phyloP scores from a whole-genome alignment of 2,797 vertebrate species.

The Leptodactylus fallax region DNA sequence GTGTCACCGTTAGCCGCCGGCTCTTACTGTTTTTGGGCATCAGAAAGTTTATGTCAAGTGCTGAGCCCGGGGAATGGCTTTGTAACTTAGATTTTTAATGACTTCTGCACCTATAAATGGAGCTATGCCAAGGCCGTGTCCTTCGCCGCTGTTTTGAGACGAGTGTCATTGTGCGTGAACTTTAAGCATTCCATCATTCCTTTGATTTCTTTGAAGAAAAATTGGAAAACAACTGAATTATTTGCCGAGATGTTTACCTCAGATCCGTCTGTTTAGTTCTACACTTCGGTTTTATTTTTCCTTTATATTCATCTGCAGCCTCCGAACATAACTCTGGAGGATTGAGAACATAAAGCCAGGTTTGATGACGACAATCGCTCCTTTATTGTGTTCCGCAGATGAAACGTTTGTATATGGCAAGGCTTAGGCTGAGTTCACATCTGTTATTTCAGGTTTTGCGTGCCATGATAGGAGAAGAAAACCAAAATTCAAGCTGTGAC shows the following conservation, averaged over 20 bases:
- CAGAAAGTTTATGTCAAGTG: background rate
- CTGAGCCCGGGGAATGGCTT: background rate
- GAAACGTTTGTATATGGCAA: background rate
- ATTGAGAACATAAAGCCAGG: background rate
- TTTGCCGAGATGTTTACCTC: constrained; percentile 19
- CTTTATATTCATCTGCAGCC: background rate
- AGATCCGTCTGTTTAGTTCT: constrained; percentile 16
- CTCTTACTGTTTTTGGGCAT: background rate
- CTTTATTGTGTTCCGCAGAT: background rate
- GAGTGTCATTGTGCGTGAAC: constrained; percentile 34
- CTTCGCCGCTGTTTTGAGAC: background rate
- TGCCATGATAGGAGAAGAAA: too few relatives aligned
- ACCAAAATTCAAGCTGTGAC: too few relatives aligned
- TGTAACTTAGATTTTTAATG: constrained; percentile 1
- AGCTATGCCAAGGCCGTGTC: background rate
- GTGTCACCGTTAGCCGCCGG: too few relatives aligned
- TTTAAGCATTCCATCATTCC: constrained; percentile 21
- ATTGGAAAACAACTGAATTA: constrained; percentile 40
- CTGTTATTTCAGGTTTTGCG: too few relatives aligned
- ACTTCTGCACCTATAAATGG: background rate
- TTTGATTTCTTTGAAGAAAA: constrained; percentile 26
- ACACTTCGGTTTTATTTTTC: too few relatives aligned
- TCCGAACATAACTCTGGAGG: constrained; percentile 21
- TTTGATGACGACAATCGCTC: background rate
- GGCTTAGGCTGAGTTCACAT: too few relatives aligned